phyloP scores from a whole-genome alignment of 1,140 invertebrate species.

The Eciton burchellii region DNA sequence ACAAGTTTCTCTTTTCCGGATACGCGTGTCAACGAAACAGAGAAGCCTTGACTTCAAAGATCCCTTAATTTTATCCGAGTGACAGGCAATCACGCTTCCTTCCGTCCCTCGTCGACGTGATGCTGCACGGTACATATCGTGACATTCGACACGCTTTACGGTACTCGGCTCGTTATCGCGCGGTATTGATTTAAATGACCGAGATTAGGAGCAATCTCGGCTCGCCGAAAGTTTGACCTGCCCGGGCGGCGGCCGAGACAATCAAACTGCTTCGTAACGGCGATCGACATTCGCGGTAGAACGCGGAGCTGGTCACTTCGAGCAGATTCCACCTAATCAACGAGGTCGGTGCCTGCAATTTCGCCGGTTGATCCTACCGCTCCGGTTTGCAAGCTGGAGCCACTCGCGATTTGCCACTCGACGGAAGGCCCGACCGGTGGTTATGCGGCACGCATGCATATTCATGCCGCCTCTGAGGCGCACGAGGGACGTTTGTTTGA shows the following conservation, averaged over 20 bases:
- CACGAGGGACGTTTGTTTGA: conserved; percentile 69
- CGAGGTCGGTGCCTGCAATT: conserved; percentile 68
- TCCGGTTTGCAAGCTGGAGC: conserved; percentile 63
- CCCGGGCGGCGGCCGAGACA: conserved; percentile 1
- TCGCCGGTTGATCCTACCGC: conserved; percentile 67
- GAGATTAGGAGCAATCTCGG: conserved; percentile 53
- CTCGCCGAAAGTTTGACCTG: conserved; percentile 39
- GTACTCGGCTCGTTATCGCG: background rate
- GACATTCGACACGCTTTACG: background rate
- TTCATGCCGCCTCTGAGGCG: conserved; percentile 67
- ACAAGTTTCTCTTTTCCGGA: too few relatives aligned
- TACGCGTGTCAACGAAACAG: too few relatives aligned
- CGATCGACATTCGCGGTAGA: conserved; percentile 67
- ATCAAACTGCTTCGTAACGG: conserved; percentile 52
- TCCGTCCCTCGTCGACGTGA: background rate
- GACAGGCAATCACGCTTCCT: too few relatives aligned
- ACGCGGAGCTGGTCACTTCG: conserved; percentile 67
- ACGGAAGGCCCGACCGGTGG: conserved; percentile 52
- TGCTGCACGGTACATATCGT: background rate
- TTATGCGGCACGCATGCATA: conserved; percentile 70
- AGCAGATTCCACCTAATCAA: conserved; percentile 65
- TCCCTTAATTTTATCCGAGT: background rate
- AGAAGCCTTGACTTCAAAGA: background rate
- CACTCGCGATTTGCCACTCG: conserved; percentile 65
- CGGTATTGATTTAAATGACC: conserved; percentile 48